Evolutionary conservation across 2,797 vertebrate species (phyloP).

Genomic region (Lateolabrax maculatus): DNA sequence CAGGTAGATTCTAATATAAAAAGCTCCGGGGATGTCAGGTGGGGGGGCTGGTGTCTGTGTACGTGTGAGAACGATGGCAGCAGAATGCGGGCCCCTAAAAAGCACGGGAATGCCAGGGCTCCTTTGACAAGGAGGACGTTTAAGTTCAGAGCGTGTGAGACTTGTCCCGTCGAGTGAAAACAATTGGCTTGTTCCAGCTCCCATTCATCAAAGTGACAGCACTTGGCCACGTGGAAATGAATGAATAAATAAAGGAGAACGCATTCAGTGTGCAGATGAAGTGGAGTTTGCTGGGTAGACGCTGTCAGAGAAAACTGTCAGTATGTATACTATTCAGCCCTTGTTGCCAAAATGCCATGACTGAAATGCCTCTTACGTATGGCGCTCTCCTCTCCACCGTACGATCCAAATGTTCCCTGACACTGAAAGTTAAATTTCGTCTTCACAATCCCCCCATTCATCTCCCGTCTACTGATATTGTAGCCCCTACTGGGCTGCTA

Average conservation of each 20-base stretch:
- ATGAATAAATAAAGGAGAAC: conserved; percentile 82
- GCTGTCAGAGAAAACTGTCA: conserved; percentile 67
- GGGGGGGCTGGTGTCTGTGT: background rate
- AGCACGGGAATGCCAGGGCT: conserved; percentile 36
- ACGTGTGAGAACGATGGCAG: background rate
- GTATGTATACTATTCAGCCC: conserved; percentile 53
- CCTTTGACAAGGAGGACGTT: conserved; percentile 67
- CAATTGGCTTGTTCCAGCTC: conserved; percentile 80
- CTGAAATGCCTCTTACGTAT: conserved; percentile 35
- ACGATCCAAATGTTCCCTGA: conserved; percentile 48
- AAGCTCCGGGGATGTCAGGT: conserved; percentile 43
- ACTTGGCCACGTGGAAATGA: conserved; percentile 80
- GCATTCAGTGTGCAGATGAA: conserved; percentile 79
- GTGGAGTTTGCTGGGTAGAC: conserved; percentile 66
- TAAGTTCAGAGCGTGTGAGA: conserved; percentile 78
- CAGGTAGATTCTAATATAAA: conserved; percentile 53
- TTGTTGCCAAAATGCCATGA: conserved; percentile 59
- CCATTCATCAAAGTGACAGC: conserved; percentile 86
- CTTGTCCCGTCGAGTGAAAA: conserved; percentile 80
- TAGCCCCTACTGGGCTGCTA: conserved; percentile 27
- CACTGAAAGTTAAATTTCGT: conserved; percentile 33
- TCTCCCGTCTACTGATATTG: conserved; percentile 12
- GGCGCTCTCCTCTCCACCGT: conserved; percentile 5
- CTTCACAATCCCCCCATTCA: conserved; percentile 24
- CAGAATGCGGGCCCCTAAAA: conserved; percentile 11